A percentile compares a stretch with the other conserved stretches of the same genome.
These are phyloP conservation scores for Pachyramphus minor DNA, from an alignment of 2,113 vertebrate genomes.

Conservation along the genomic window DNA sequence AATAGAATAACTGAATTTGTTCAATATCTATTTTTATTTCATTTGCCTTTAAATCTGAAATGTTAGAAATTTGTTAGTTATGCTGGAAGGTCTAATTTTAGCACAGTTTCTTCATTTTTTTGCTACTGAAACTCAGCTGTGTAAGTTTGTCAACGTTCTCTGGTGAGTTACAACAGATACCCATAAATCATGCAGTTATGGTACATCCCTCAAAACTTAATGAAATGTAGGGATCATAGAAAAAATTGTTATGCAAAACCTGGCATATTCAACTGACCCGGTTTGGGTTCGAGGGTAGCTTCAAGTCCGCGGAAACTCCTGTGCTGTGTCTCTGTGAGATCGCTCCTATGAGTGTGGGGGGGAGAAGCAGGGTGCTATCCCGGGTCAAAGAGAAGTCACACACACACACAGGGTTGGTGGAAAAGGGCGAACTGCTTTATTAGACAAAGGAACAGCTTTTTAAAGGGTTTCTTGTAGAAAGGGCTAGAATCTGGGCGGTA, in stretches of 20 bases:
- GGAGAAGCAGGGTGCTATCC: no score
- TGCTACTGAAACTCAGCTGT: neutral
- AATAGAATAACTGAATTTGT: neutral
- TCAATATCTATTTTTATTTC: neutral
- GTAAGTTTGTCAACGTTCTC: neutral
- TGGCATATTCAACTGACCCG: neutral
- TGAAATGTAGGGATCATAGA: neutral
- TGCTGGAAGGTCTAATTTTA: neutral
- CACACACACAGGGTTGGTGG: no score
- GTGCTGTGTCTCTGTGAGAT: no score
- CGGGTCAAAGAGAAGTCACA: no score
- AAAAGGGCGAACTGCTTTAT: no score
- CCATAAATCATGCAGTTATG: neutral
- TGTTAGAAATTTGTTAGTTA: neutral
- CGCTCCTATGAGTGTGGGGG: no score
- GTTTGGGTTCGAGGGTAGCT: no score
- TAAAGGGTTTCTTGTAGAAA: no score
- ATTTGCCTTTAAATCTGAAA: neutral
- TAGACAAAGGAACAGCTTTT: no score
- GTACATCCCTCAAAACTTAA: neutral
- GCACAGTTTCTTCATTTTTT: neutral
- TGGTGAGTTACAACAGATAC: neutral
- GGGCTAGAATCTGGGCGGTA: no score
- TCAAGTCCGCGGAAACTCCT: no score
- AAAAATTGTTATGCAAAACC: neutral